These are phyloP conservation scores for Machimus rusticus DNA, from an alignment of 2,888 invertebrate species.

Conservation along the genomic window DNA sequence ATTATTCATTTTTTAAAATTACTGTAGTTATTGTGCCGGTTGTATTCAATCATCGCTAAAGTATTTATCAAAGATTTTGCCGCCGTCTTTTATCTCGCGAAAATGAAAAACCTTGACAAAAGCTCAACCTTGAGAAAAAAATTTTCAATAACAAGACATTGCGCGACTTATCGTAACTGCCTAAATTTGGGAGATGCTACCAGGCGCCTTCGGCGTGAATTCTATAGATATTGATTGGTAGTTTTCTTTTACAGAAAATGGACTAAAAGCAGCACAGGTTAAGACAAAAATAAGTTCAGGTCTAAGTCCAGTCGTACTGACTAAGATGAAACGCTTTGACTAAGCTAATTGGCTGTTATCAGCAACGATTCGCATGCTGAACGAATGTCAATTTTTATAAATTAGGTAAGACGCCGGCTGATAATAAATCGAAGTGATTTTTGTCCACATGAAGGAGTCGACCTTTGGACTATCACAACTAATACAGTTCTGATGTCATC, in stretches of 20 bases:
- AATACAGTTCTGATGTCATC: neutral
- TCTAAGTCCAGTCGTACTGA: neutral
- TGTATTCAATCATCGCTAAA: neutral
- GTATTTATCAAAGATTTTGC: neutral
- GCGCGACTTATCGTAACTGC: neutral
- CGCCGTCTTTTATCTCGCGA: neutral
- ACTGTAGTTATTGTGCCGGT: neutral
- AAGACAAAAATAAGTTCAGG: neutral
- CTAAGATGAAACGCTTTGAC: neutral
- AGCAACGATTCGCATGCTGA: neutral
- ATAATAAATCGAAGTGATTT: neutral
- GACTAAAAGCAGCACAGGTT: neutral
- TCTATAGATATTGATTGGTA: neutral
- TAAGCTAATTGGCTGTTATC: neutral
- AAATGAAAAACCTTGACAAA: conserved; percentile 6
- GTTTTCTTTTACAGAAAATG: neutral
- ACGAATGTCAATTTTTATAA: neutral
- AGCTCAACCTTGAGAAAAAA: neutral
- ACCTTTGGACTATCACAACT: neutral
- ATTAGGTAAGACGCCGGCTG: neutral
- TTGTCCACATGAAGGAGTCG: neutral
- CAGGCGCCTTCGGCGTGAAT: neutral
- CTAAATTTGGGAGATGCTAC: conserved; percentile 30
- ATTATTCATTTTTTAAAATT: neutral
- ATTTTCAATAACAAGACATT: neutral